Conservation (phyloP, 2,888 invertebrate genomes). For the Phlogophora meticulosa region DNA sequence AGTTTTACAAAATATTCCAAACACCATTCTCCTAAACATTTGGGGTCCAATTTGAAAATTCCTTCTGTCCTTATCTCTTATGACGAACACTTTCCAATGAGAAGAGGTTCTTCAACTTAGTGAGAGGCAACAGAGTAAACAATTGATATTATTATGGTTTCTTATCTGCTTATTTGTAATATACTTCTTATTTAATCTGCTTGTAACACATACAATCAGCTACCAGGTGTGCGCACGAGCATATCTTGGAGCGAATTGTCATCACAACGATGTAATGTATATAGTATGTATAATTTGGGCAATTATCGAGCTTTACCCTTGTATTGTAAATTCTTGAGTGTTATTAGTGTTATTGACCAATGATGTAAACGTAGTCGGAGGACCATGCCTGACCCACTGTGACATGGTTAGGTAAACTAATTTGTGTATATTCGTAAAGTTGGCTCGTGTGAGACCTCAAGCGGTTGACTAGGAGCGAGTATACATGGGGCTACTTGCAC, state of each 20-base stretch:
- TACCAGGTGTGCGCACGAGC: not conserved
- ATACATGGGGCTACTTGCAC: not conserved
- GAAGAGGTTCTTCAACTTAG: not conserved
- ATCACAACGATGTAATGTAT: conserved; percentile 56
- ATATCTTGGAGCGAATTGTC: conserved; percentile 1
- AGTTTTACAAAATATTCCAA: conserved; percentile 27
- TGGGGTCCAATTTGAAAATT: conserved; percentile 61
- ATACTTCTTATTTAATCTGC: conserved; percentile 29
- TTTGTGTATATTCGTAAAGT: conserved; percentile 24
- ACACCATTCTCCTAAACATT: conserved; percentile 40
- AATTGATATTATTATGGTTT: conserved; percentile 24
- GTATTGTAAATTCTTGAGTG: conserved; percentile 56
- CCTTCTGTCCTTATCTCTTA: conserved; percentile 51
- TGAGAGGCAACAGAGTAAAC: conserved; percentile 34
- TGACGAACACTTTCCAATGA: conserved; percentile 30
- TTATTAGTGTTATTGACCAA: conserved; percentile 46
- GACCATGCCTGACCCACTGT: conserved; percentile 5
- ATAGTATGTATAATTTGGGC: conserved; percentile 62
- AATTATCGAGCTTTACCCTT: conserved; percentile 67
- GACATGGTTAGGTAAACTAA: conserved; percentile 21
- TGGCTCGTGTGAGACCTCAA: not conserved
- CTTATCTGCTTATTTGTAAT: conserved; percentile 32
- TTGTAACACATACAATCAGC: conserved; percentile 1
- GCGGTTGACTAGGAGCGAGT: not conserved
- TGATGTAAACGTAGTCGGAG: conserved; percentile 5